Conservation (phyloP, 1,140 invertebrate genomes). For the Druon quercuslanigerum region DNA sequence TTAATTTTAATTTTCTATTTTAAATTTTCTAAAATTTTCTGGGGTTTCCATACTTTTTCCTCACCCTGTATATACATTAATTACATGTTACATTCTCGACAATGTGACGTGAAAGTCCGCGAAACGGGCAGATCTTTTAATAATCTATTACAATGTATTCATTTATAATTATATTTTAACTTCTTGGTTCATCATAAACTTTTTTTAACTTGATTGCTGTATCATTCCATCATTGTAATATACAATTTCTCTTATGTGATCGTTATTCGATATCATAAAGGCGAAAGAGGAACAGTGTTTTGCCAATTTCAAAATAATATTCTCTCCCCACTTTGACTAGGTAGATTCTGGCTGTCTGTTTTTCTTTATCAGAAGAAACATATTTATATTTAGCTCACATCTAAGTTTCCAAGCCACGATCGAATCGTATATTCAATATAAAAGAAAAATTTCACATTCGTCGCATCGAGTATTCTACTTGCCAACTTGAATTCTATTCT, state of each 20-base stretch:
- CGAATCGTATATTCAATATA: background rate
- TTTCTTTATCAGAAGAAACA: background rate
- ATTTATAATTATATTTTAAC: too few relatives aligned
- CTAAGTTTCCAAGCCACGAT: constrained; percentile 3
- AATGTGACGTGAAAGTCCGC: too few relatives aligned
- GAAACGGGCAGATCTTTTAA: too few relatives aligned
- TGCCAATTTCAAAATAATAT: background rate
- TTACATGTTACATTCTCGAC: too few relatives aligned
- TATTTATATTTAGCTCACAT: constrained; percentile 17
- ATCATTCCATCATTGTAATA: too few relatives aligned
- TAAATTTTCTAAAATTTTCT: too few relatives aligned
- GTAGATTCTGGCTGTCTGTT: background rate
- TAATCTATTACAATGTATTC: too few relatives aligned
- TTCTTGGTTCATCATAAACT: too few relatives aligned
- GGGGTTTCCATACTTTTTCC: too few relatives aligned
- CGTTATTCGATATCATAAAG: background rate
- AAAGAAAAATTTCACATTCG: constrained; percentile 19
- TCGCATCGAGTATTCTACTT: background rate
- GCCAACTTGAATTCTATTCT: constrained; percentile 1
- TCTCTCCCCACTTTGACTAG: background rate
- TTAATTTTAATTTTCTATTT: too few relatives aligned
- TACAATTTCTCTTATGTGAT: background rate
- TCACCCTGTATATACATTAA: too few relatives aligned
- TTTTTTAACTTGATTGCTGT: too few relatives aligned
- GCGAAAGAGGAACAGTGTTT: background rate